Evolutionary conservation across 2,113 vertebrate genomes (phyloP).

Genomic region (Xiphophorus couchianus): DNA sequence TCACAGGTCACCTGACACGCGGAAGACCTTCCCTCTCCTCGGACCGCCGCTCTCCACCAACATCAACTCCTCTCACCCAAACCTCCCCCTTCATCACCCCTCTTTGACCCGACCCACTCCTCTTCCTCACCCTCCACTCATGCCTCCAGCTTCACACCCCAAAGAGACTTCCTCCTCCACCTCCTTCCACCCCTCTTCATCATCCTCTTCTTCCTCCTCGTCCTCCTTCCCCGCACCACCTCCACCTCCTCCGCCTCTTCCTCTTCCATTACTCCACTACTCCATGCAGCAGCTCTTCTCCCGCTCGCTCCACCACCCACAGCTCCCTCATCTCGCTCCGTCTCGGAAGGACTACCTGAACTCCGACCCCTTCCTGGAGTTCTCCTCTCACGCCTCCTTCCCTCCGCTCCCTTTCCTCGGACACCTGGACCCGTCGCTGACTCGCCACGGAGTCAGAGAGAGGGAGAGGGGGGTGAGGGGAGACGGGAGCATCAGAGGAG

Average conservation of each 20-base stretch:
- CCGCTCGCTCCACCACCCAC: slow-evolving; percentile 72
- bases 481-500: slow-evolving; percentile 61
- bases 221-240: slow-evolving; percentile 45
- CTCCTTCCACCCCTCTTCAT: slow-evolving; percentile 58
- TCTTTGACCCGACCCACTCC: slow-evolving; percentile 59
- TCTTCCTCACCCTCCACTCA: slow-evolving; percentile 59
- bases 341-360: slow-evolving; percentile 77
- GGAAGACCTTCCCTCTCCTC: slow-evolving; percentile 51
- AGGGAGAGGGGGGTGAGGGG: slow-evolving; percentile 76
- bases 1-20: slow-evolving; percentile 70
- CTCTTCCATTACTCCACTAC: slow-evolving; percentile 80
- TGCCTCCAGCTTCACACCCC: slow-evolving; percentile 52
- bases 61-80: slow-evolving; percentile 61
- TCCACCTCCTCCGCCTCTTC: slow-evolving; percentile 49
- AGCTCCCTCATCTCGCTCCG: slow-evolving; percentile 69
- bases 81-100: slow-evolving; percentile 61
- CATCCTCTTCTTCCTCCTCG: slow-evolving; percentile 63
- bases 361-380: slow-evolving; percentile 77
- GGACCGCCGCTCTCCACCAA: slow-evolving; percentile 50
- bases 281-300: slow-evolving; percentile 85
- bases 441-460: slow-evolving; percentile 64
- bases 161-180: slow-evolving; percentile 70
- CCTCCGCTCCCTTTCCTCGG: slow-evolving; percentile 73
- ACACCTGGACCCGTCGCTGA: slow-evolving; percentile 70
- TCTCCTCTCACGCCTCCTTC: slow-evolving; percentile 72